Conservation (phyloP, 2,888 invertebrate species). For the Eumerus sabulonum region DNA sequence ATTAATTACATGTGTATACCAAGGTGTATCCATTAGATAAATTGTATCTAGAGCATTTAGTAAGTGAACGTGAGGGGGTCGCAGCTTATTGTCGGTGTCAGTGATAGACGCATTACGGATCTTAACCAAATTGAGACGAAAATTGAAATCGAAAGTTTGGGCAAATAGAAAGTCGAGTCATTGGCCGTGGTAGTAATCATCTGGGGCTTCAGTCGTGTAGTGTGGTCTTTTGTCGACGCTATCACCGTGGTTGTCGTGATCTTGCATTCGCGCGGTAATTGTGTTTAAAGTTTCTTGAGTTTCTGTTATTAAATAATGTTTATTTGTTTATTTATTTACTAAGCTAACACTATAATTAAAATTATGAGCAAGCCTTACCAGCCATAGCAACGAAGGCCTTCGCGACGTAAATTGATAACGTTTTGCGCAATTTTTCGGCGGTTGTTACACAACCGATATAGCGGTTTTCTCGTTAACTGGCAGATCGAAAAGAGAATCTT, state of each 20-base stretch:
- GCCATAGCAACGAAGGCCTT: too few species aligned
- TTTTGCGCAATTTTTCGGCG: constrained; percentile 9
- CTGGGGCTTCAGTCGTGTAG: too few species aligned
- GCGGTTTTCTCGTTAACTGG: constrained; percentile 10
- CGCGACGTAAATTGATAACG: constrained; percentile 14
- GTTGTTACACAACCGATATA: constrained; percentile 27
- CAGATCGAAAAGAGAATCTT: constrained; percentile 38
- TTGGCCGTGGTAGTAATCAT: background rate
- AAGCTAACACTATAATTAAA: too few species aligned
- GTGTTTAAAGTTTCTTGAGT: background rate
- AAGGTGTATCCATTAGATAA: constrained; percentile 24
- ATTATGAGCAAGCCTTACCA: too few species aligned
- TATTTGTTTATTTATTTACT: too few species aligned
- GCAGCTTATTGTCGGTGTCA: constrained; percentile 6
- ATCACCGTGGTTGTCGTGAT: constrained; percentile 10
- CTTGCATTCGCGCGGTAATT: background rate
- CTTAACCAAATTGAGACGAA: constrained; percentile 1
- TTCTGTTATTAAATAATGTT: constrained; percentile 25
- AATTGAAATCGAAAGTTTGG: constrained; percentile 49
- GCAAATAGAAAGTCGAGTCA: constrained; percentile 45
- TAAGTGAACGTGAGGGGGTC: background rate
- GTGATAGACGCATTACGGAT: constrained; percentile 10
- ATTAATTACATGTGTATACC: background rate
- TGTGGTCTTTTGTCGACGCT: constrained; percentile 35
- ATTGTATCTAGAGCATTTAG: constrained; percentile 22